Evolutionary conservation across 2,797 vertebrate genomes (phyloP).

Genomic region (Rhynchotus rufescens): DNA sequence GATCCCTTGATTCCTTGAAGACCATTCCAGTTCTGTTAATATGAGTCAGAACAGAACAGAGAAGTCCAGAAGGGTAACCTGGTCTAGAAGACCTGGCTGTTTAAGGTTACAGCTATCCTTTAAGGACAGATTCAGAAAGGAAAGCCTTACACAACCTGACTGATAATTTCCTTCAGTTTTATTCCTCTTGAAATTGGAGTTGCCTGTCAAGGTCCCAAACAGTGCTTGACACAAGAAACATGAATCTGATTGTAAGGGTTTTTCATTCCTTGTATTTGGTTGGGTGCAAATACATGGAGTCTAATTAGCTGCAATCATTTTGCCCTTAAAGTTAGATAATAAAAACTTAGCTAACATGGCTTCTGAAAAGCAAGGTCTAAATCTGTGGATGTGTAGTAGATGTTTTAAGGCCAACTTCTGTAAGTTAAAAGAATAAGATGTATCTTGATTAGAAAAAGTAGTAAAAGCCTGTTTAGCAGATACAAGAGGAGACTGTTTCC

Average conservation of each 20-base stretch:
- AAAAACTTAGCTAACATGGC: not conserved
- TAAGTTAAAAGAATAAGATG: not conserved
- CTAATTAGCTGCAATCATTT: not conserved
- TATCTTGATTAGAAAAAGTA: not conserved
- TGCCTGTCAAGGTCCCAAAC: not conserved
- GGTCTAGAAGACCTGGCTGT: not conserved
- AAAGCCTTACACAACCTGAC: not conserved
- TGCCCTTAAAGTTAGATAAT: not conserved
- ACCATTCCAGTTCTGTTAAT: not conserved
- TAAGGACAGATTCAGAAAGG: not conserved
- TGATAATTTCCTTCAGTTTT: not conserved
- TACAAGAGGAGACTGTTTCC: not conserved
- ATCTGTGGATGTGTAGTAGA: rapidly evolving
- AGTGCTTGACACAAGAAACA: no score
- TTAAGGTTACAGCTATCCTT: not conserved
- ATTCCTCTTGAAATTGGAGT: not conserved
- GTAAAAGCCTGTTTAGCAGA: not conserved
- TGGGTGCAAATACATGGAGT: not conserved
- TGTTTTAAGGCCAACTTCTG: not conserved
- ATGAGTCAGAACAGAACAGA: not conserved
- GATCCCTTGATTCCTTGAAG: not conserved
- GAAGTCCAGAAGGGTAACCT: not conserved
- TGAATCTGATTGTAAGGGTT: not conserved
- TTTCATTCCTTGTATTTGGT: not conserved
- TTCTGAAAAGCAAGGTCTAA: not conserved